Evolutionary conservation across 2,888 invertebrate genomes (phyloP).

Genomic region (Caenorhabditis sp.): DNA sequence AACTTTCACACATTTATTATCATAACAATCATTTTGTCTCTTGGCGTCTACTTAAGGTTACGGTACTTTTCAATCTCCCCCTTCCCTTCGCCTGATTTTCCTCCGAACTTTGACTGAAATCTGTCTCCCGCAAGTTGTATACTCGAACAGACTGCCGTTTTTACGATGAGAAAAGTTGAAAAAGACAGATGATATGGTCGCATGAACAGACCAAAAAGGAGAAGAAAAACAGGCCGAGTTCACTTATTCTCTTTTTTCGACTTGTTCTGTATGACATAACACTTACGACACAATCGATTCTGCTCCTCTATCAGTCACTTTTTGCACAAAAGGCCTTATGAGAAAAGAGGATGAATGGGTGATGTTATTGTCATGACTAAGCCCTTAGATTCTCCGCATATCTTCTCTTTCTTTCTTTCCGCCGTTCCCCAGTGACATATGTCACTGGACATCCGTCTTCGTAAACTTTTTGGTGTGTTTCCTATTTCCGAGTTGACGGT

Average conservation of each 20-base stretch:
- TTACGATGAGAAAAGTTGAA: not conserved
- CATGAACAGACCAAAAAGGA: not conserved
- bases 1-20: constrained; percentile 10
- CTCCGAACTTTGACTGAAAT: not conserved
- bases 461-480: constrained; percentile 2
- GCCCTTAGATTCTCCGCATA: not conserved
- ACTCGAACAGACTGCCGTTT: not conserved
- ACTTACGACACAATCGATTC: constrained; percentile 4
- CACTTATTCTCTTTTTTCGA: not conserved
- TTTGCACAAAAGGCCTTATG: not conserved
- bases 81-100: no score
- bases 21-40: not conserved
- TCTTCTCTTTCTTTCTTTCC: not conserved
- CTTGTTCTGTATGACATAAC: no score
- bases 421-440: constrained; percentile 5
- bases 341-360: not conserved
- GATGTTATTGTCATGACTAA: constrained; percentile 4
- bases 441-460: constrained; percentile 6
- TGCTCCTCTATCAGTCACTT: not conserved
- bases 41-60: not conserved
- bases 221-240: not conserved
- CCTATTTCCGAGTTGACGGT: not conserved
- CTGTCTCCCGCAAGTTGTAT: not conserved
- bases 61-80: not conserved
- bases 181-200: constrained; percentile 1